Percentiles rank a stretch among this genome's conserved stretches.
Conservation (phyloP, 2,797 vertebrate genomes). For the Amblyraja radiata region DNA sequence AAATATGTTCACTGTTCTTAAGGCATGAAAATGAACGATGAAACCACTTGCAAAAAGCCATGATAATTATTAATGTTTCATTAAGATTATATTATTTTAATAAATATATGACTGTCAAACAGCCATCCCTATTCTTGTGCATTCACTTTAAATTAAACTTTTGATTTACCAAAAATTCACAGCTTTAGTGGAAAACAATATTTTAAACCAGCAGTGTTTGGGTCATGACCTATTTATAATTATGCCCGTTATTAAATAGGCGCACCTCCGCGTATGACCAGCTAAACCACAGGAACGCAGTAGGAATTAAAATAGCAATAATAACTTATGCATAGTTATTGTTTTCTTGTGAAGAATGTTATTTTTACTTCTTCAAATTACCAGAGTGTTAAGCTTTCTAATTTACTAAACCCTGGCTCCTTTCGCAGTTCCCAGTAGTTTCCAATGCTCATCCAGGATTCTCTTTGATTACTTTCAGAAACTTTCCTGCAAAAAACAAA, state of each 20-base stretch:
- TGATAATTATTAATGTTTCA: slow-evolving; percentile 27
- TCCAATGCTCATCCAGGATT: slow-evolving; percentile 92
- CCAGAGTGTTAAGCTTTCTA: slow-evolving; percentile 84
- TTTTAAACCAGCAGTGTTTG: slow-evolving; percentile 18
- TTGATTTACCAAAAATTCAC: slow-evolving; percentile 38
- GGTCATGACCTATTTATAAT: slow-evolving; percentile 4
- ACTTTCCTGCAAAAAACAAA: slow-evolving; percentile 72
- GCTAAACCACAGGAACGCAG: slow-evolving; percentile 58
- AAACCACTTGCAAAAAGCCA: slow-evolving; percentile 24
- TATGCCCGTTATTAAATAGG: slow-evolving; percentile 20
- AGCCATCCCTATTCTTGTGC: slow-evolving; percentile 33
- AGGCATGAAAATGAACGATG: slow-evolving; percentile 57
- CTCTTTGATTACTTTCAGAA: slow-evolving; percentile 83
- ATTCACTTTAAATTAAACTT: slow-evolving; percentile 33
- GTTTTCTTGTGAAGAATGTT: slow-evolving; percentile 58
- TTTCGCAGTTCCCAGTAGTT: slow-evolving; percentile 95
- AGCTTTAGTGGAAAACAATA: slow-evolving; percentile 35
- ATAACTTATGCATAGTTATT: slow-evolving; percentile 71
- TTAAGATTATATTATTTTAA: slow-evolving; percentile 29
- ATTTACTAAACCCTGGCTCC: slow-evolving; percentile 92
- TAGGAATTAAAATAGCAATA: slow-evolving; percentile 57
- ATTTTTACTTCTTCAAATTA: slow-evolving; percentile 64
- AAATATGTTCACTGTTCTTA: slow-evolving; percentile 53
- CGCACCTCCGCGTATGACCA: slow-evolving; percentile 19
- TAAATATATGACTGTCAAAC: slow-evolving; percentile 36